A percentile compares a stretch with the other conserved stretches of the same genome.
Evolutionary conservation across 2,888 invertebrate genomes (phyloP).

Genomic region (Boloria euphrosyne): DNA sequence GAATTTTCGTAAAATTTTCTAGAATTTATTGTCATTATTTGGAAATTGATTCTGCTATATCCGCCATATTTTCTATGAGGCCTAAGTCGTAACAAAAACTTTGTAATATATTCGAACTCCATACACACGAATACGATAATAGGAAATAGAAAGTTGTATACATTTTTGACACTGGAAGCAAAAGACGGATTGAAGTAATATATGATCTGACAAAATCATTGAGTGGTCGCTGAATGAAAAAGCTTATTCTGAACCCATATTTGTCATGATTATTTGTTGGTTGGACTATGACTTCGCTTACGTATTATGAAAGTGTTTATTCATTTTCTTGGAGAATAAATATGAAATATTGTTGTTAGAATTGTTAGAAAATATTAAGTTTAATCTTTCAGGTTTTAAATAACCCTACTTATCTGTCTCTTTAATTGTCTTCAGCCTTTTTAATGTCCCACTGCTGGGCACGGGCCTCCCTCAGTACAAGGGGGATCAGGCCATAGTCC

Average conservation of each 20-base stretch:
- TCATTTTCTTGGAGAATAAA: not conserved
- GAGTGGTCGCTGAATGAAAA: slow-evolving; percentile 13
- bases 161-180: slow-evolving; percentile 7
- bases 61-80: not conserved
- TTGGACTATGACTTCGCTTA: not conserved
- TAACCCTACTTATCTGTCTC: no score
- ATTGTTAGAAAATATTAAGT: no score
- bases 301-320: slow-evolving; percentile 2
- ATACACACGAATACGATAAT: not conserved
- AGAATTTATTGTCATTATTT: no score
- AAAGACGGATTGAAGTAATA: slow-evolving; percentile 2
- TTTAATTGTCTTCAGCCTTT: no score
- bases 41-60: no score
- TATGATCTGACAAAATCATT: slow-evolving; percentile 8
- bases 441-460: no score
- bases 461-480: no score
- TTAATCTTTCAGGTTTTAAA: no score
- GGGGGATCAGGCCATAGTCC: no score
- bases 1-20: no score
- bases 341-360: no score
- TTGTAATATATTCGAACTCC: not conserved
- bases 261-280: slow-evolving; percentile 16
- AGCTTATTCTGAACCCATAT: slow-evolving; percentile 8
- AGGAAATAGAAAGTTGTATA: slow-evolving; percentile 15
- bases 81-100: not conserved